Percentiles rank a stretch among this genome's conserved stretches.
Evolutionary conservation across 2,113 vertebrate genomes (phyloP).

Genomic region (Phasianus colchicus): DNA sequence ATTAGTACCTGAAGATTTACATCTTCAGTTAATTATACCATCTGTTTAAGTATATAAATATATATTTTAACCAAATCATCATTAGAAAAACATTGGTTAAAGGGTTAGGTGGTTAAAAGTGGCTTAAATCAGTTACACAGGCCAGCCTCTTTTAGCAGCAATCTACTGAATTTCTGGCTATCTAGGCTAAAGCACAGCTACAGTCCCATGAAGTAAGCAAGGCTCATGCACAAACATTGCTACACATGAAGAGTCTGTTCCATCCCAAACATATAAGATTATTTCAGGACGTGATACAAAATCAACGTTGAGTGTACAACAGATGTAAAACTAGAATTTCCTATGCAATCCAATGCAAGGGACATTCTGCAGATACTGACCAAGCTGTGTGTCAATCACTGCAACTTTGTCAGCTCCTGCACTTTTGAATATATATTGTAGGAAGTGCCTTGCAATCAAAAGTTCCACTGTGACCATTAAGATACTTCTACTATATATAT

Average conservation of each 20-base stretch:
- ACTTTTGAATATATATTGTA: background rate
- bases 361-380: background rate
- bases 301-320: background rate
- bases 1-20: slow-evolving; percentile 45
- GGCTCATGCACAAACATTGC: background rate
- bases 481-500: background rate
- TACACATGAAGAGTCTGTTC: background rate
- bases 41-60: slow-evolving; percentile 24
- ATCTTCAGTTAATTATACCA: background rate
- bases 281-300: background rate
- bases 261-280: background rate
- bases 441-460: background rate
- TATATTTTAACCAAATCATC: too few relatives aligned
- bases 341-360: background rate
- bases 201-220: background rate
- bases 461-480: background rate
- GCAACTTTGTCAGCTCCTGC: accelerated
- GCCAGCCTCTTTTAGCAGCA: background rate
- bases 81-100: background rate
- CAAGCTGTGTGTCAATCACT: background rate
- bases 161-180: background rate
- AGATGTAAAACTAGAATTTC: background rate
- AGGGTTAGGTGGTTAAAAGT: background rate
- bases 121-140: background rate
- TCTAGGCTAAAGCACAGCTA: background rate